phyloP scores from a whole-genome alignment of 35 echinoderm and acorn worm genomes.

The Amphiura filiformis region DNA sequence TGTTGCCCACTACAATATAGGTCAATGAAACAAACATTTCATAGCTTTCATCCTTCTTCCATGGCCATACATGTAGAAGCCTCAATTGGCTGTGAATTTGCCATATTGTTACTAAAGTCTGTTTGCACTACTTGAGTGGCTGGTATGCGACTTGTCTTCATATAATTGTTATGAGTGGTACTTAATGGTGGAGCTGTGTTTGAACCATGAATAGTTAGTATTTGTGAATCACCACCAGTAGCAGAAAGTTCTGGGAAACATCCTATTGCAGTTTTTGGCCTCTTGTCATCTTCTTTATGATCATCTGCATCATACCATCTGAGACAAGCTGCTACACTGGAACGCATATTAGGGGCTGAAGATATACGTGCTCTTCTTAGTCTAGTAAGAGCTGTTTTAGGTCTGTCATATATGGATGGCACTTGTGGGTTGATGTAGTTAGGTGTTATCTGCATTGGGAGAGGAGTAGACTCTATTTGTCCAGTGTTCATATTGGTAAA shows the following conservation, averaged over 20 bases:
- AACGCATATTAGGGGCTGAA: constrained; percentile 63
- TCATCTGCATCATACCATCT: constrained; percentile 60
- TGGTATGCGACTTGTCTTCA: not conserved
- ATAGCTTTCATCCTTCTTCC: not conserved
- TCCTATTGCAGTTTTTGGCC: constrained; percentile 79
- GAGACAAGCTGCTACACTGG: constrained; percentile 78
- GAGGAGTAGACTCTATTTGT: constrained; percentile 3
- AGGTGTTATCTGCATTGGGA: constrained; percentile 60
- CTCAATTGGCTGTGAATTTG: not conserved
- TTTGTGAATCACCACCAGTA: not conserved
- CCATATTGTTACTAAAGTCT: not conserved
- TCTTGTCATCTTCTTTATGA: not conserved
- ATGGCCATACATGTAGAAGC: not conserved
- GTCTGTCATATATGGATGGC: constrained; percentile 75
- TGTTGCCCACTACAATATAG: too few species aligned
- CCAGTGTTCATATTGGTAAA: constrained; percentile 97
- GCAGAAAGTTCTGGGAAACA: constrained; percentile 38
- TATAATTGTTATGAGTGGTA: not conserved
- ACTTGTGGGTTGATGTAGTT: constrained; percentile 68
- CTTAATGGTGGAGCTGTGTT: not conserved
- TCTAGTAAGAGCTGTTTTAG: constrained; percentile 38
- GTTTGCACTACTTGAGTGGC: not conserved
- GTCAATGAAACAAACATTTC: too few species aligned
- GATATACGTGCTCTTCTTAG: constrained; percentile 44
- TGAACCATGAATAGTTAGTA: not conserved